Evolutionary conservation across 1,140 invertebrate genomes (phyloP).

Genomic region (Chionoecetes opilio): DNA sequence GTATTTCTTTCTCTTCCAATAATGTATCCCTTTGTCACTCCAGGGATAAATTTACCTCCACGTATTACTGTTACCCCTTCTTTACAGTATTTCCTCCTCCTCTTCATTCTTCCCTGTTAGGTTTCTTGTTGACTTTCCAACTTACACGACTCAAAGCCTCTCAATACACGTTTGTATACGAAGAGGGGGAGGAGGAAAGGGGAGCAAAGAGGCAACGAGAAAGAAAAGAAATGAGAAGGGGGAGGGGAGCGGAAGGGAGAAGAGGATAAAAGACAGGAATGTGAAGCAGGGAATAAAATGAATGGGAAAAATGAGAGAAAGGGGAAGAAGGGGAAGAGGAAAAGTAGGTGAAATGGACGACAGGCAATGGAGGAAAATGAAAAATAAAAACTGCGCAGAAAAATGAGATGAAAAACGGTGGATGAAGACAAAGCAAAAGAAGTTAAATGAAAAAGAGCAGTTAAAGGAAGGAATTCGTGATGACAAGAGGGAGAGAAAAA

Average conservation of each 20-base stretch:
- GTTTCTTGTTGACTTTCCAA: neutral
- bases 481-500: too few relatives aligned
- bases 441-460: too few relatives aligned
- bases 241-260: neutral
- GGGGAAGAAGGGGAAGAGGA: neutral
- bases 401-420: too few relatives aligned
- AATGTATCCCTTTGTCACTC: neutral
- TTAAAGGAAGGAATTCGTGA: too few relatives aligned
- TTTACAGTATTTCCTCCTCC: neutral
- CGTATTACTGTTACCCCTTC: too few relatives aligned
- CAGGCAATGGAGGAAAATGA: too few relatives aligned
- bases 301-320: neutral
- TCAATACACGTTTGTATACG: conserved; percentile 7
- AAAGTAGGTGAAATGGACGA: neutral
- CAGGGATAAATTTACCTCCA: too few relatives aligned
- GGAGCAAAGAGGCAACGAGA: neutral
- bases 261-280: conserved; percentile 29
- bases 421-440: too few relatives aligned
- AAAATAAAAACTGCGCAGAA: too few relatives aligned
- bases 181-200: neutral
- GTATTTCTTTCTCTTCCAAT: neutral
- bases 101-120: neutral
- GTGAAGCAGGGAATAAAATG: neutral
- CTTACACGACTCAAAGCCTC: conserved; percentile 15
- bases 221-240: neutral